Evolutionary conservation across 2,888 invertebrate genomes (phyloP).

Genomic region (Sinohyriopsis cumingii): DNA sequence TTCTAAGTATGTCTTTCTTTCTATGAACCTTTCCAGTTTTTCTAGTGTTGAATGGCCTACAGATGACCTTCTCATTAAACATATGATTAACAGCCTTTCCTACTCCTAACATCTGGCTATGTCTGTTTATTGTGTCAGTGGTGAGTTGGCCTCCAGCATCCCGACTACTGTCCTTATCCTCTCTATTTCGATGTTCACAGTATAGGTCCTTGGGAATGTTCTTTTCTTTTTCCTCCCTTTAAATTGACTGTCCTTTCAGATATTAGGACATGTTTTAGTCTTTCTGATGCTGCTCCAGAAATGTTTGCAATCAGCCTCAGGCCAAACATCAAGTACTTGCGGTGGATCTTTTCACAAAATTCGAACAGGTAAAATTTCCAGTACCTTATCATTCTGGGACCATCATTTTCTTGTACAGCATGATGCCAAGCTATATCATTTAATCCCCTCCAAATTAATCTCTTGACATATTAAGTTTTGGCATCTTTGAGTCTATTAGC

Average conservation of each 20-base stretch:
- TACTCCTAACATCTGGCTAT: not conserved
- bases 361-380: conserved; percentile 15
- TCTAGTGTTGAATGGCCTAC: not conserved
- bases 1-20: not conserved
- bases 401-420: conserved; percentile 22
- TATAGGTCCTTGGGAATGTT: conserved; percentile 17
- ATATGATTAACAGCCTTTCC: conserved; percentile 4
- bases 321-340: conserved; percentile 9
- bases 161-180: conserved; percentile 15
- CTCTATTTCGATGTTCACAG: conserved; percentile 15
- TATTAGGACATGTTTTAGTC: not conserved
- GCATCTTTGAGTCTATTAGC: conserved; percentile 7
- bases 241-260: conserved; percentile 16
- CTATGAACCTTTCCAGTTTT: conserved; percentile 3
- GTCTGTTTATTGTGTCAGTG: conserved; percentile 4
- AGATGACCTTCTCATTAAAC: conserved; percentile 8
- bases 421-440: conserved; percentile 14
- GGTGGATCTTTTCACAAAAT: conserved; percentile 14
- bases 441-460: conserved; percentile 11
- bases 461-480: conserved; percentile 12
- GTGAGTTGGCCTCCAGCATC: conserved; percentile 14
- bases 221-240: conserved; percentile 6
- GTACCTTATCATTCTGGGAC: conserved; percentile 10
- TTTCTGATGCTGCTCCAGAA: conserved; percentile 10
- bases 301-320: conserved; percentile 11